phyloP scores from a whole-genome alignment of 1,140 invertebrate genomes.

The Drosophila elegans region DNA sequence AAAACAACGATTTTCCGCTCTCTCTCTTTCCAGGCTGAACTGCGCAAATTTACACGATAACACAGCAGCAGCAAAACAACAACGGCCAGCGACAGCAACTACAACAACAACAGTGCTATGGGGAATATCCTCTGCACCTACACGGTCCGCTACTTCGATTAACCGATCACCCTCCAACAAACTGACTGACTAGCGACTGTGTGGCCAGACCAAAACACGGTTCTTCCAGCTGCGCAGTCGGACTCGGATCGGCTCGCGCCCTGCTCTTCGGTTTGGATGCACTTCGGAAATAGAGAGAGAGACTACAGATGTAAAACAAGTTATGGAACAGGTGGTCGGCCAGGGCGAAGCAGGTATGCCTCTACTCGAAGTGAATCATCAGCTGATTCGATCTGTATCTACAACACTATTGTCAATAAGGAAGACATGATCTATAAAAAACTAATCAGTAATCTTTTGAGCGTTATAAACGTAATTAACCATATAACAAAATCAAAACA shows the following conservation, averaged over 20 bases:
- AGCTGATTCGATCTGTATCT: not conserved
- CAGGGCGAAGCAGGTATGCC: not conserved
- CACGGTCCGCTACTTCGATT: constrained; percentile 73
- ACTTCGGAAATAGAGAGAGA: constrained; percentile 24
- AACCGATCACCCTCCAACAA: constrained; percentile 67
- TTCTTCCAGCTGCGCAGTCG: constrained; percentile 40
- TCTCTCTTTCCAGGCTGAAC: constrained; percentile 40
- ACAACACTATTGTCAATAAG: not conserved
- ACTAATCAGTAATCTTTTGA: too few relatives aligned
- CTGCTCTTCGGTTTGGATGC: constrained; percentile 26
- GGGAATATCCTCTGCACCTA: constrained; percentile 78
- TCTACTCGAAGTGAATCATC: constrained; percentile 1
- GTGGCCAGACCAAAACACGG: constrained; percentile 68
- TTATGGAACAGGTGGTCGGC: constrained; percentile 44
- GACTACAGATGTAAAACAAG: constrained; percentile 69
- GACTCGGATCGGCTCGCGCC: constrained; percentile 27
- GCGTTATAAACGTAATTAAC: too few relatives aligned
- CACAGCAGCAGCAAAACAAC: constrained; percentile 59
- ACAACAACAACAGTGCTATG: constrained; percentile 25
- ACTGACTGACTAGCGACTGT: constrained; percentile 50
- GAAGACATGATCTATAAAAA: too few relatives aligned
- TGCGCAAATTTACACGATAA: constrained; percentile 71
- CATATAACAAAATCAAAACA: too few relatives aligned
- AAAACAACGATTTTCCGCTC: constrained; percentile 50
- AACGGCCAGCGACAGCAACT: constrained; percentile 41